phyloP scores from a whole-genome alignment of 1,140 invertebrate species.

The Nasonia giraulti region DNA sequence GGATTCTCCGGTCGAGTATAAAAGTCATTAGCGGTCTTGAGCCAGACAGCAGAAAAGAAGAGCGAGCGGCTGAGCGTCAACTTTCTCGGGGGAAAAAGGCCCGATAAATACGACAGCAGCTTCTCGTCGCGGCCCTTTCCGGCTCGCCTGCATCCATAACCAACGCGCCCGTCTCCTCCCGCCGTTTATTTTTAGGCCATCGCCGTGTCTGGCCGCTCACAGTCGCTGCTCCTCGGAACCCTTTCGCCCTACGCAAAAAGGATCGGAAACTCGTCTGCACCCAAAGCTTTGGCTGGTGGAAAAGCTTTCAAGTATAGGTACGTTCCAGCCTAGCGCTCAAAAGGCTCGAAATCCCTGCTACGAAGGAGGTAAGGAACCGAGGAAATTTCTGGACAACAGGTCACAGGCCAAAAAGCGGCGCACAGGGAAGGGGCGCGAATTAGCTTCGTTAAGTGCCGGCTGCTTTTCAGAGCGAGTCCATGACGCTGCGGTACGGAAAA shows the following conservation, averaged over 20 bases:
- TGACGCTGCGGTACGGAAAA: conserved; percentile 45
- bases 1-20: background rate
- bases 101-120: conserved; percentile 20
- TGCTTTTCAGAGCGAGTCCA: background rate
- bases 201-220: background rate
- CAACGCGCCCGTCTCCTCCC: background rate
- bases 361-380: conserved; percentile 15
- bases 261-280: background rate
- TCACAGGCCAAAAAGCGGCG: background rate
- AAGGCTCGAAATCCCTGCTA: background rate
- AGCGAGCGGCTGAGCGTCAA: background rate
- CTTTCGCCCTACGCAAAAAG: background rate
- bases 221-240: background rate
- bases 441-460: conserved; percentile 2
- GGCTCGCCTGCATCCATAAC: background rate
- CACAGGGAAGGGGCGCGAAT: background rate
- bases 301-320: background rate
- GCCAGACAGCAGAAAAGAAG: background rate
- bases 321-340: conserved; percentile 11
- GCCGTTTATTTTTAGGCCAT: conserved; percentile 6
- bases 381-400: conserved; percentile 21
- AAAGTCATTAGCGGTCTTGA: conserved; percentile 7
- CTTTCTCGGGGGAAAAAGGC: background rate
- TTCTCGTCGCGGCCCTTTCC: conserved; percentile 11
- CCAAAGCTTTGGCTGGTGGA: background rate